A percentile compares a stretch with the other conserved stretches of the same genome.
These are phyloP conservation scores for Holotrichia oblita DNA, from an alignment of 1,140 invertebrate genomes.

Conservation along the genomic window DNA sequence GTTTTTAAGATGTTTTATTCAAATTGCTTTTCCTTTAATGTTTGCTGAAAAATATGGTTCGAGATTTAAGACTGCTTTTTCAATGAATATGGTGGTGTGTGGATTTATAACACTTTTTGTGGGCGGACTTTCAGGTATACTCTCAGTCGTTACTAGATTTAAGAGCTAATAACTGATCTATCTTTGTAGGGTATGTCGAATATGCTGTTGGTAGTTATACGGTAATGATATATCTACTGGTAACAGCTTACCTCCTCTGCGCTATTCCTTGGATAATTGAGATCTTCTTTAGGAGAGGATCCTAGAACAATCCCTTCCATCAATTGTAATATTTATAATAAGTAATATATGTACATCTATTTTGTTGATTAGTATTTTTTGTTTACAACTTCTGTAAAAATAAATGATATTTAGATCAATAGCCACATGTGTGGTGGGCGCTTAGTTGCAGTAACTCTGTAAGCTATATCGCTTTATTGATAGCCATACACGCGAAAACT, in stretches of 20 bases:
- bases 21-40: constrained; percentile 33
- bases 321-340: neutral
- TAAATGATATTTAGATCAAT: too few relatives aligned
- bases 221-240: neutral
- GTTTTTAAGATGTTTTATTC: constrained; percentile 39
- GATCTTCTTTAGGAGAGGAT: neutral
- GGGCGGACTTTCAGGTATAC: constrained; percentile 36
- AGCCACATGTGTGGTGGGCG: too few relatives aligned
- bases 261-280: constrained; percentile 12
- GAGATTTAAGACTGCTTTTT: constrained; percentile 42
- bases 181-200: neutral
- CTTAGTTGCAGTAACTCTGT: too few relatives aligned
- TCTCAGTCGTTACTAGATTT: neutral
- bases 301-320: too few relatives aligned
- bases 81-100: constrained; percentile 42
- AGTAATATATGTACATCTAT: neutral
- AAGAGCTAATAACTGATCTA: neutral
- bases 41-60: constrained; percentile 38
- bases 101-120: neutral
- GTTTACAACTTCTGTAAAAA: neutral
- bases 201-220: neutral
- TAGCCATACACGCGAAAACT: too few relatives aligned
- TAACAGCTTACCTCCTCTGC: neutral
- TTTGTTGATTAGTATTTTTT: neutral
- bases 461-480: too few relatives aligned